phyloP scores from a whole-genome alignment of 2,888 invertebrate genomes.

The Sicus ferrugineus region DNA sequence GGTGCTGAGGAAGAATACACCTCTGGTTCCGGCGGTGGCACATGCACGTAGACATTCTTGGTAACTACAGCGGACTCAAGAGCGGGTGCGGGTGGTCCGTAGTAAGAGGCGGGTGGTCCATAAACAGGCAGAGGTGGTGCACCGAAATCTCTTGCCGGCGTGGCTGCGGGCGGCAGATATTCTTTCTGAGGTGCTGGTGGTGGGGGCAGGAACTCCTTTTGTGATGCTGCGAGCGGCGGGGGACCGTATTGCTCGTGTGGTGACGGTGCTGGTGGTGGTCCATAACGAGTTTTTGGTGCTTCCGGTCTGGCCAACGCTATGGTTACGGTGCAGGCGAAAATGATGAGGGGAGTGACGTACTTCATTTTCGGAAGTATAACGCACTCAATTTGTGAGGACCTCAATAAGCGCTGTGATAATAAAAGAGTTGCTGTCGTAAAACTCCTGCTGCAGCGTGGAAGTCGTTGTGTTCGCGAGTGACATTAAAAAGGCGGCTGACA shows the following conservation, averaged over 20 bases:
- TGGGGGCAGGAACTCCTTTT: slow-evolving; percentile 60
- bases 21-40: slow-evolving; percentile 68
- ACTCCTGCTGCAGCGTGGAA: slow-evolving; percentile 10
- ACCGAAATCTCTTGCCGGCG: neutral
- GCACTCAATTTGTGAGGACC: neutral
- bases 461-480: slow-evolving; percentile 48
- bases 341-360: slow-evolving; percentile 43
- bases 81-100: slow-evolving; percentile 61
- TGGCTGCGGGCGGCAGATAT: slow-evolving; percentile 49
- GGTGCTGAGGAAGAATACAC: slow-evolving; percentile 61
- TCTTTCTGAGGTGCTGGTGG: slow-evolving; percentile 47
- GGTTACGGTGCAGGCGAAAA: slow-evolving; percentile 61
- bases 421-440: neutral
- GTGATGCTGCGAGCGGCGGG: slow-evolving; percentile 51
- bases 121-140: slow-evolving; percentile 58
- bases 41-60: slow-evolving; percentile 67
- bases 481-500: slow-evolving; percentile 45
- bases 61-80: slow-evolving; percentile 57
- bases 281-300: slow-evolving; percentile 60
- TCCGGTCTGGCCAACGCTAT: slow-evolving; percentile 64
- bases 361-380: slow-evolving; percentile 8
- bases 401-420: neutral
- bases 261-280: slow-evolving; percentile 52
- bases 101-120: slow-evolving; percentile 60
- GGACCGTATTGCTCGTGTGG: slow-evolving; percentile 41